Conservation (phyloP, 92 coral and sea anemone genomes). For the Hydrozoanthus gracilis region DNA sequence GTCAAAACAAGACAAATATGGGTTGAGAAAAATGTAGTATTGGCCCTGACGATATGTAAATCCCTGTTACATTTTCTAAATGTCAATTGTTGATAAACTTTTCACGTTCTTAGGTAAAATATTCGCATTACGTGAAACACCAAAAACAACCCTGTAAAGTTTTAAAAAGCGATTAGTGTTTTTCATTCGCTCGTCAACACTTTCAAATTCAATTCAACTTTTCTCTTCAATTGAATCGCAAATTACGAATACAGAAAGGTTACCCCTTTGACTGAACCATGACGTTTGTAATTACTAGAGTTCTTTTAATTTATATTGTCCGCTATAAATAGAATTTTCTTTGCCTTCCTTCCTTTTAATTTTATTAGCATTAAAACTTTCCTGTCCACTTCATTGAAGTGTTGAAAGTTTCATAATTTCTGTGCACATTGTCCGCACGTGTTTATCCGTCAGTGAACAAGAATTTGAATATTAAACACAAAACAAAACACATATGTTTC, state of each 20-base stretch:
- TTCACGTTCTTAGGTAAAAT: not conserved
- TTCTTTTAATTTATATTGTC: slow-evolving; percentile 12
- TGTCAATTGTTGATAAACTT: not conserved
- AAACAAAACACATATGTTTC: slow-evolving; percentile 15
- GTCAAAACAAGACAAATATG: slow-evolving; percentile 13
- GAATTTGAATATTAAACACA: slow-evolving; percentile 23
- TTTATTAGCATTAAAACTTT: not conserved
- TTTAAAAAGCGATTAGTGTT: not conserved
- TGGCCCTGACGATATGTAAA: not conserved
- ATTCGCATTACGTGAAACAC: not conserved
- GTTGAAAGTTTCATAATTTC: slow-evolving; percentile 25
- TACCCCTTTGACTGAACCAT: not conserved
- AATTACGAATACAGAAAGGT: not conserved
- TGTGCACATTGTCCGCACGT: slow-evolving; percentile 38
- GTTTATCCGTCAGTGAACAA: slow-evolving; percentile 23
- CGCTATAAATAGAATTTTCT: not conserved
- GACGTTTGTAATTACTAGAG: not conserved
- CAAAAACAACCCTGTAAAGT: not conserved
- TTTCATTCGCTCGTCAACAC: not conserved
- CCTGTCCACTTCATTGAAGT: not conserved
- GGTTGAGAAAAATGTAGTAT: not conserved
- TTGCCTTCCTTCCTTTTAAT: not conserved
- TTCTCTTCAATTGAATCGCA: slow-evolving; percentile 4
- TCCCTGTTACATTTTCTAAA: not conserved
- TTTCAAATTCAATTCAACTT: not conserved